Conservation (phyloP, 2,888 invertebrate genomes). For the Chymomyza fuscimana region DNA sequence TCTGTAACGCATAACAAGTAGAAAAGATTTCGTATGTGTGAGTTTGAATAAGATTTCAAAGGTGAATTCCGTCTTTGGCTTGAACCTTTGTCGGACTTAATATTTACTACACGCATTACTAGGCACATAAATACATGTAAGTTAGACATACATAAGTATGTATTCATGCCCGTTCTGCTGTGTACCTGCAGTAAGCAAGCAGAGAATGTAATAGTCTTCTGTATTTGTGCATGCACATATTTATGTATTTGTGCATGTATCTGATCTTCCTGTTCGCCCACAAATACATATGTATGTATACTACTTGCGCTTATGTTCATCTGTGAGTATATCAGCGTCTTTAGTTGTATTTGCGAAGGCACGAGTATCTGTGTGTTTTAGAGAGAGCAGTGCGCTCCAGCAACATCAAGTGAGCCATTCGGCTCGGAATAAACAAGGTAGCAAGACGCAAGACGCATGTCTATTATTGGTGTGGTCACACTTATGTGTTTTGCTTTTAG, state of each 20-base stretch:
- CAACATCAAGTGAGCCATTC: constrained; percentile 55
- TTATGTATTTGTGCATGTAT: constrained; percentile 13
- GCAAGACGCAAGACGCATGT: constrained; percentile 47
- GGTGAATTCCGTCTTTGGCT: background rate
- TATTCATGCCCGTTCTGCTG: background rate
- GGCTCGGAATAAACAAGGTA: constrained; percentile 54
- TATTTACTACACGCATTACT: background rate
- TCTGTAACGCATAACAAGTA: constrained; percentile 54
- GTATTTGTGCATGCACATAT: constrained; percentile 15
- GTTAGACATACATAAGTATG: background rate
- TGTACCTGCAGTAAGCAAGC: constrained; percentile 3
- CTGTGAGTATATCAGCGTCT: background rate
- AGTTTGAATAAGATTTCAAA: constrained; percentile 22
- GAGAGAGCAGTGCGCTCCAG: constrained; percentile 47
- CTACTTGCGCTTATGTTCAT: background rate
- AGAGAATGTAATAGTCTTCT: constrained; percentile 17
- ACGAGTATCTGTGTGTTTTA: background rate
- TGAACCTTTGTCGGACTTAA: too few species aligned
- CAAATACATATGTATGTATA: background rate
- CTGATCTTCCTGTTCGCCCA: background rate
- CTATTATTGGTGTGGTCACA: constrained; percentile 51
- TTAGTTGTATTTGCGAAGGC: background rate
- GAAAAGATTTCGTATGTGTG: constrained; percentile 35
- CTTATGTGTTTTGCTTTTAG: constrained; percentile 39
- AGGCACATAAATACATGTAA: background rate